Evolutionary conservation across 2,797 vertebrate genomes (phyloP), one percentile per base, ranked within the genome.

Genomic region (Atherinosoma microstoma): DNA sequence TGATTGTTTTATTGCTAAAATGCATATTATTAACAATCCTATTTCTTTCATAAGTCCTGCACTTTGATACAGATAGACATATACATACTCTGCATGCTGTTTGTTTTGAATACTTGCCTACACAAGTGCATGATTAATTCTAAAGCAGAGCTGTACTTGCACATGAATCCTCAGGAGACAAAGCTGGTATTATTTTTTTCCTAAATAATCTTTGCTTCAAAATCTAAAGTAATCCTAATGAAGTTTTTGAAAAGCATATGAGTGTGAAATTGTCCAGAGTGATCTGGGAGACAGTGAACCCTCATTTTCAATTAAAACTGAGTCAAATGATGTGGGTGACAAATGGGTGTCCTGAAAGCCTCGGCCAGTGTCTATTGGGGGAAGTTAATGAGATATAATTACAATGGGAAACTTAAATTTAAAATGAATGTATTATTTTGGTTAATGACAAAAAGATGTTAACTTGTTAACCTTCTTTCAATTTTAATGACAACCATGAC

Each of bases 241-340:
- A 70, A 68, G 49, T 83, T 86, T 87, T 85, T 67, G 68, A 51
- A 78, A 80, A 67, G 77, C 80, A 71, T 80, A 80, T 58, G 70
- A 80, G 86, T 89, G 84, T 86, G 83, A 91, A 89, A 90, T 87
- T 87, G 85, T 87, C 87, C 82, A 73, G 68, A 73, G 79, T 79
- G 73, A 84, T 80, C 68, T 45, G 78, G 87, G 89, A 89, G 82
- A 89, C 71, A 75, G 67, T 64, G 80, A 88, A 88, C 79, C 73
- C 76, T 84, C 84, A 73, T 87, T 84, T 90, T 91, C 87, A 91
- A 90, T 90, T 90, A 91, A 88, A 87, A 79, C 76, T 76, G 58
- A 73, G 67, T 80, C 70, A 78, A 85, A 86, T 76, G 84, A 74
- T 65, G 58, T 83, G 80, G 72, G 66, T 67, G 76, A 79, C 67